Base-by-base conservation (phyloP, 35 echinoderm and acorn worm genomes). In the Stichopus chloronotus region DNA sequence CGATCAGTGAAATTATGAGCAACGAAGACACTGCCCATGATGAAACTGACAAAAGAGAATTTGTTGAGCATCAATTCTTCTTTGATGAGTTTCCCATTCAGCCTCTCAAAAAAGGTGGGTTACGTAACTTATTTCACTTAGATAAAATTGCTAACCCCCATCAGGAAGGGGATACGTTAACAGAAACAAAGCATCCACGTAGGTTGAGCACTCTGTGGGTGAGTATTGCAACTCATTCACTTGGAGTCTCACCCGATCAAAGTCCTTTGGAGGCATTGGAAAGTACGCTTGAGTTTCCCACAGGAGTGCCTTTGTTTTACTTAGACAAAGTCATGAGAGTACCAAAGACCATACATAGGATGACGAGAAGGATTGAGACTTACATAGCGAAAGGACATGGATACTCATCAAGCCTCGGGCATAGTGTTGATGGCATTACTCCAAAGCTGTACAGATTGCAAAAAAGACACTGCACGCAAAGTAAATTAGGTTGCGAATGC, bases 81-180 rank as follows among this genome's bases (percentile, higher is more conserved):
- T 88, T 88, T 65, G 86, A 88, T 88, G 86, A 88, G 24, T 88
- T 88, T 63, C 86, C 86, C 4, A 60, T 88, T 20, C 86, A 88
- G 25, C 63, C 86, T 61, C n/a, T 88, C 9, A 88, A 71, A 65
- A 23, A 60, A 7, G 86, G 23, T 20, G 56, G 55, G 22, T 88
- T 88, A 59, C 55, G 65, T 7, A 63, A 61, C 9, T 43, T 88
- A 10, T 57, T 6, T 8, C 12, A 56, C 13, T 88, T 24, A 23
- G 16, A 8, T 8, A 14, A 12, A 14, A 30, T 16, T 83, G 16
- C 11, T 7, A 55, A 43, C 30, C 30, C 30, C 30, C 30, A 43
- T 43, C 8, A 19, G 16, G 5, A 19, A 10, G 14, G 43, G 9
- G 19, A 55, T 52, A 22, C 9, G 8, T 79, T 5, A 13, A 10